These are phyloP conservation scores for Thera britannica DNA, from an alignment of 2,888 invertebrate species.

Conservation along the genomic window DNA sequence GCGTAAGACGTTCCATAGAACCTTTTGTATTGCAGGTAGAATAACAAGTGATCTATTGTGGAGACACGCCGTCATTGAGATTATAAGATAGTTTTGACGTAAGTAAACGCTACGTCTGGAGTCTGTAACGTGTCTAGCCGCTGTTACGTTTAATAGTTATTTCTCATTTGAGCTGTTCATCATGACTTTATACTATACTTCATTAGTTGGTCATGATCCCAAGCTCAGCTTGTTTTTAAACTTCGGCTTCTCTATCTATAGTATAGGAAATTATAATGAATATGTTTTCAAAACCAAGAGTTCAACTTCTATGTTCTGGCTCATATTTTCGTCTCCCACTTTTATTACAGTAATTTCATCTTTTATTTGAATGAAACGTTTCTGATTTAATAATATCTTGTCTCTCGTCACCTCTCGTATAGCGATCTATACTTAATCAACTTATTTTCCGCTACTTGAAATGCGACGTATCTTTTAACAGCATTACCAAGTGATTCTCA, in stretches of 20 bases:
- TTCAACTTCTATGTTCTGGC: neutral
- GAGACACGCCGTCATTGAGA: slow-evolving; percentile 39
- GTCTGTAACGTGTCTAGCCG: slow-evolving; percentile 42
- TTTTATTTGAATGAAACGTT: neutral
- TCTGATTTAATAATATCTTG: neutral
- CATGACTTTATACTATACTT: neutral
- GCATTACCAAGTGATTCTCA: slow-evolving; percentile 18
- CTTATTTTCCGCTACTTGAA: slow-evolving; percentile 5
- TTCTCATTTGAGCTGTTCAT: slow-evolving; percentile 5
- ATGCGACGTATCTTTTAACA: slow-evolving; percentile 12
- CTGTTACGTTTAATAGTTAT: slow-evolving; percentile 7
- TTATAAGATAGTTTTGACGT: slow-evolving; percentile 39
- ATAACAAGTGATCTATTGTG: slow-evolving; percentile 46
- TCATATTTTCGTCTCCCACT: neutral
- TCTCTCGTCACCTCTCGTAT: neutral
- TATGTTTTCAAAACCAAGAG: neutral
- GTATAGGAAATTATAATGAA: neutral
- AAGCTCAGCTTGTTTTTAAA: neutral
- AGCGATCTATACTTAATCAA: neutral
- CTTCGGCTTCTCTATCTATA: neutral
- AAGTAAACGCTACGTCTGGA: slow-evolving; percentile 34
- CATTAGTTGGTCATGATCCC: neutral
- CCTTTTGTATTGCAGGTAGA: slow-evolving; percentile 44
- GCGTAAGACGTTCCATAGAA: slow-evolving; percentile 37
- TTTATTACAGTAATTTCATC: neutral